phyloP scores from a whole-genome alignment of 2,113 vertebrate genomes.

The Eidolon helvum region DNA sequence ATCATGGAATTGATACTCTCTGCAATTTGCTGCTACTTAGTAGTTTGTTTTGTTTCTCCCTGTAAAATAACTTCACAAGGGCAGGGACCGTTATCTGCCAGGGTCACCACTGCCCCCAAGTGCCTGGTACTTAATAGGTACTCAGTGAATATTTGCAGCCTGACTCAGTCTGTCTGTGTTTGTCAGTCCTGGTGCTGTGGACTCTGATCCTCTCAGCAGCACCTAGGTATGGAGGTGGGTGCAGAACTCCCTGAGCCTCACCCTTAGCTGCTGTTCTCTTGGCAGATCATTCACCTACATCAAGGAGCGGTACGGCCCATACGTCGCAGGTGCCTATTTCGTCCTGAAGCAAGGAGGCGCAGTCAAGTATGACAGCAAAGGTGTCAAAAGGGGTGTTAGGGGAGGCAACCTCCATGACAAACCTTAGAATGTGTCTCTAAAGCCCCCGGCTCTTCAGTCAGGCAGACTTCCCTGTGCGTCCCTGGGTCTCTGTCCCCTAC shows the following conservation, averaged over 20 bases:
- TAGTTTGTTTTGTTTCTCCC: not conserved
- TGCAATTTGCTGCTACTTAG: not conserved
- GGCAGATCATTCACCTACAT: slow-evolving; percentile 79
- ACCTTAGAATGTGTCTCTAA: fast-evolving
- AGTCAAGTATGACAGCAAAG: slow-evolving; percentile 82
- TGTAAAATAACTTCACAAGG: not conserved
- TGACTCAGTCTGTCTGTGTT: not conserved
- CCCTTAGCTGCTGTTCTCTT: not conserved
- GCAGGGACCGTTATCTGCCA: not conserved
- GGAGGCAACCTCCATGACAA: not conserved
- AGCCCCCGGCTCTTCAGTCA: not conserved
- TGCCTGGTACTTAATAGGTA: not conserved
- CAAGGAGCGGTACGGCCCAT: slow-evolving; percentile 67
- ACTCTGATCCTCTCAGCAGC: not conserved
- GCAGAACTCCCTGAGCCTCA: not conserved
- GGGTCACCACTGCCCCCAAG: not conserved
- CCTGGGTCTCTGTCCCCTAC: not conserved
- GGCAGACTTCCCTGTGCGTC: not conserved
- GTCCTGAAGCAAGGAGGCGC: slow-evolving; percentile 84
- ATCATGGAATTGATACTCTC: not conserved
- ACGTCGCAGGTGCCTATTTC: slow-evolving; percentile 83
- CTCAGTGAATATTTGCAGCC: not conserved
- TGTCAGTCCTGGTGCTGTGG: not conserved
- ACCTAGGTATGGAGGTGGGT: not conserved
- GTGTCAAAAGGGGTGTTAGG: not conserved